Base-by-base conservation (phyloP, 1,140 invertebrate species). In the Pseudomyrmex cubaensis region DNA sequence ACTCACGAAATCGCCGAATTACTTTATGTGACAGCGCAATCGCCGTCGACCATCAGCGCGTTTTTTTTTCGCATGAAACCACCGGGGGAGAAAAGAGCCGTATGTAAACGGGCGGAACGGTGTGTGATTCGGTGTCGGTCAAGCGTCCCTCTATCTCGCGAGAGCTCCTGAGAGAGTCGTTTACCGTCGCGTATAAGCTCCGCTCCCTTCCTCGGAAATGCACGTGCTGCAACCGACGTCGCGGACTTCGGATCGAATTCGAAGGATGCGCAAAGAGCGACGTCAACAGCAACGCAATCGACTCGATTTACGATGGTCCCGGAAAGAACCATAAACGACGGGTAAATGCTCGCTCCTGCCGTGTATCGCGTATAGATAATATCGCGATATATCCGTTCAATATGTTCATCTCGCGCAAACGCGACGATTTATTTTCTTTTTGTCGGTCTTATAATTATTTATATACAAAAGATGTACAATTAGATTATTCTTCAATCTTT, bases 121-220 rank as follows among this genome's bases (percentile, higher is more conserved):
- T 77, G 35, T 35, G 35, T 7, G 85, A 84, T 80, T 74, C 83
- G 69, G 25, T 62, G 54, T 56, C 13, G 69, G 46, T 48, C 35
- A 12, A 83, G 64, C 78, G 50, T 70, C 12, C 57, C 9, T 57
- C 86, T 8, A 54, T 54, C 46, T 52, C 67, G 3, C 66, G 59
- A 73, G 76, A 86, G 62, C 82, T 69, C 88, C 88, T 86, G 69
- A 72, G 88, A 89, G 88, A 87, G 82, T 88, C 87, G 85, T 89
- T 35, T 87, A 83, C 48, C 82, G 57, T 67, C 76, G 63, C 56
- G 25, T 17, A 46, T 46, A 46, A 64, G 48, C 70, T 76, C 8
- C 54, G 35, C 35, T 35, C 10, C 35, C 20, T 54, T 75, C 54
- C 35, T 25, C 35, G 35, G 35, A 10, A 35, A 57, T 57, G 67